phyloP scores from a whole-genome alignment of 2,797 vertebrate species.

The Fistularia tabacaria region DNA sequence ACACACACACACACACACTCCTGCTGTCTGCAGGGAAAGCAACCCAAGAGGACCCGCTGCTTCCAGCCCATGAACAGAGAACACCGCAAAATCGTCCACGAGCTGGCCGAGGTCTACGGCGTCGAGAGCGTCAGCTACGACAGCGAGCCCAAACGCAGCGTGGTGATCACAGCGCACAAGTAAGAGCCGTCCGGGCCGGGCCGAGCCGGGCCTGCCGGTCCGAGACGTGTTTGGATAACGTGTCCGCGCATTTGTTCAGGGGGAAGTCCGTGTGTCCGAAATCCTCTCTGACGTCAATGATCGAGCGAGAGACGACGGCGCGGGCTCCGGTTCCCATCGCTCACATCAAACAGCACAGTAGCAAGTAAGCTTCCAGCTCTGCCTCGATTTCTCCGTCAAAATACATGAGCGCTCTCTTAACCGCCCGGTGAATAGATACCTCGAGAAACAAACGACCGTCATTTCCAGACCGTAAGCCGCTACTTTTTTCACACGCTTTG shows the following conservation, averaged over 20 bases:
- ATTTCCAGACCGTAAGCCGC: too few species aligned
- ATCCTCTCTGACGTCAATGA: conserved; percentile 80
- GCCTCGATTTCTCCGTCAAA: too few species aligned
- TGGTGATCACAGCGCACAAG: conserved; percentile 87
- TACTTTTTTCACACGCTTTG: too few species aligned
- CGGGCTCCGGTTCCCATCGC: conserved; percentile 89
- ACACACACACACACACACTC: accelerated
- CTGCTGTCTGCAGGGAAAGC: conserved; percentile 82
- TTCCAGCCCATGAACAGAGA: conserved; percentile 97
- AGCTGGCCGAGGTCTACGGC: conserved; percentile 89
- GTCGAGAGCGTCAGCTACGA: conserved; percentile 97
- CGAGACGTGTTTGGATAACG: conserved; percentile 1
- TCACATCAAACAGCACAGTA: conserved; percentile 86
- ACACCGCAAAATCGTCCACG: conserved; percentile 91
- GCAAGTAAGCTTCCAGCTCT: conserved; percentile 78
- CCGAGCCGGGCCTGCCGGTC: background rate
- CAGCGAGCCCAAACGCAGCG: conserved; percentile 94
- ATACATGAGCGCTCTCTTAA: too few species aligned
- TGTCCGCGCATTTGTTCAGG: conserved; percentile 57
- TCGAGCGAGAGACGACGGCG: conserved; percentile 83
- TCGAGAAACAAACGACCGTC: too few species aligned
- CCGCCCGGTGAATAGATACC: too few species aligned
- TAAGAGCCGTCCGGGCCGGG: conserved; percentile 12
- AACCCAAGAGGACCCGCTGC: conserved; percentile 86
- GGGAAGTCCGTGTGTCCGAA: conserved; percentile 87